Base-by-base conservation (phyloP, 1,140 invertebrate genomes). In the Colletes latitarsis region DNA sequence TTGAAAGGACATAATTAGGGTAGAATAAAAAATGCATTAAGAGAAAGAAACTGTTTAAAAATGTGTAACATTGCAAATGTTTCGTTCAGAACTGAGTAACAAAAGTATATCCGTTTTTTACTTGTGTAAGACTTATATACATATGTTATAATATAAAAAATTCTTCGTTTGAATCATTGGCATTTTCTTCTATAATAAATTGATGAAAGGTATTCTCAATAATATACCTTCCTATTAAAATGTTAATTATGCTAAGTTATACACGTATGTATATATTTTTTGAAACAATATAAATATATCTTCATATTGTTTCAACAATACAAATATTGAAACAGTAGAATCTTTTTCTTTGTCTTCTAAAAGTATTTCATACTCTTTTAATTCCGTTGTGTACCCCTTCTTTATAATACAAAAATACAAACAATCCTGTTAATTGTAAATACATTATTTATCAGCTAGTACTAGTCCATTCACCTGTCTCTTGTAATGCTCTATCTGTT, bases 401-500 rank as follows among this genome's bases (percentile, higher is more conserved):
- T 72, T 83, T 80, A 78, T 81, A 82, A 87, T 90, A 91, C 83
- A 91, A 91, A 91, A 90, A 91, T 91, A 91, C 85, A 89, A 90
- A 88, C 58, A 88, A 86, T 83, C 71, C 76, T 67, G 69, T 69
- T 77, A 81, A 75, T 83, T 63, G n/a, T 14, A 78, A 83, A 73
- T 68, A 30, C 6, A 81, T 85, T 71, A 62, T 86, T 89, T 87
- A 91, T 91, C 90, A 92, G 82, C 90, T 91, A 82, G 77, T 70
- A 73, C 66, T 86, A 80, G 87, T 90, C 91, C 91, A 92, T 70
- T 92, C 92, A 17, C 94, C 94, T 43, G 94, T 94, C 89, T 95
- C 94, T 81, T 92, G 91, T 63, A 94, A 88, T 17, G 94, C 93
- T 89, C 93, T 92, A 81, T 93, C 90, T 4, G 93, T 94, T 49